Evolutionary conservation across 2,797 vertebrate species (phyloP), one percentile per base, ranked within the genome.

Genomic region (Falco peregrinus): DNA sequence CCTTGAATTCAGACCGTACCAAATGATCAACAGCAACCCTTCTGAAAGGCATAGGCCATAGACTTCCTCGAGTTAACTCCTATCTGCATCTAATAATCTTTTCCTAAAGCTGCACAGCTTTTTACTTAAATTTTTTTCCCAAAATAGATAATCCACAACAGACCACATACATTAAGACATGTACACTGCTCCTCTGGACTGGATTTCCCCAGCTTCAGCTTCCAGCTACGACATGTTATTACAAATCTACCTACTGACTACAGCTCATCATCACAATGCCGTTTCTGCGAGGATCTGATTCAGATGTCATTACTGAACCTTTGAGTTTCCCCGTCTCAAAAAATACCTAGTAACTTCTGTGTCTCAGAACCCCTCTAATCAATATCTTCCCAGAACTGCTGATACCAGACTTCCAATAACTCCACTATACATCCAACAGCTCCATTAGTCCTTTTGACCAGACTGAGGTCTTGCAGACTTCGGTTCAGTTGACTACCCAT

Each of bases 71-170:
- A 86, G 22, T 60, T 67, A 74, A 61, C 45, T 77, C 18, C 43
- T 48, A 5, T 29, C 63, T 26, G 29, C 53, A 83, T 43, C n/a
- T 60, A 90, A 65, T 33, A 37, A 68, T 63, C 76, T 82, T 75
- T 69, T 82, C 64, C 74, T 59, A 94, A 93, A 90, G 74, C 48
- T 60, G 45, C 41, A 56, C 19, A 60, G 60, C 39, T 89, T 93
- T 96, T 84, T 70, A 64, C 35, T 74, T 78, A 74, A 93, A 83
- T 80, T 20, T 61, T 57, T 91, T 88, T 57, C 50, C 53, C 61
- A 69, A 63, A 87, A 63, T 0, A 80, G 75, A 89, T 60, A 87
- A 95, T 70, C 56, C 20, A 63, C 26, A 59, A 51, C 65, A 83
- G 47, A 87, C 11, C 45, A 85, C 76, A 93, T 60, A 50, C 22